phyloP scores from a whole-genome alignment of 2,113 vertebrate genomes.

The Daubentonia madagascariensis region DNA sequence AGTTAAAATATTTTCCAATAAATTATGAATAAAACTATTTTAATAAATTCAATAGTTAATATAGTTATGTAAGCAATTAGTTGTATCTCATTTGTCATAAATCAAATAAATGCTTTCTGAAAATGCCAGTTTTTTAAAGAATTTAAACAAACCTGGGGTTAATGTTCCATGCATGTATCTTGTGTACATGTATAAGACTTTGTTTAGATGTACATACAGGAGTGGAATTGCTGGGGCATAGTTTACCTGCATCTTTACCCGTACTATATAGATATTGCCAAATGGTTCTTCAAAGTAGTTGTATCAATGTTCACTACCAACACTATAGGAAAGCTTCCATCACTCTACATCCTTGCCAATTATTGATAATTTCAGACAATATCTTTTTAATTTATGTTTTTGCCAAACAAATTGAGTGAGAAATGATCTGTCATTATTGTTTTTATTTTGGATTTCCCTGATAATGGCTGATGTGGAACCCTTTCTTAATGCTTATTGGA shows the following conservation, averaged over 20 bases:
- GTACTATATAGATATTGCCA: not conserved
- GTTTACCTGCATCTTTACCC: not conserved
- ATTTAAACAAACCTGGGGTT: not conserved
- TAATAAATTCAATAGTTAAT: not conserved
- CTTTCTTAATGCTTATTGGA: not conserved
- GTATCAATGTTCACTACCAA: too few species aligned
- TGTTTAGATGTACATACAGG: not conserved
- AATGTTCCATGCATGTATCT: not conserved
- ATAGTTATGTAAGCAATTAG: not conserved
- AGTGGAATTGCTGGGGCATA: accelerated
- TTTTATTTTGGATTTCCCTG: not conserved
- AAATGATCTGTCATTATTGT: not conserved
- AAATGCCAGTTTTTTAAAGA: not conserved
- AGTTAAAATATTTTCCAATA: not conserved
- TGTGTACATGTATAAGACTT: not conserved
- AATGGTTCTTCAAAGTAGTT: not conserved
- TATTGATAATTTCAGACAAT: not conserved
- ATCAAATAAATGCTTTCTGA: not conserved
- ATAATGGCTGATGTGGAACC: not conserved
- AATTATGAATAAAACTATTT: not conserved
- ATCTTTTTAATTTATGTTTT: not conserved
- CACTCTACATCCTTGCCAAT: not conserved
- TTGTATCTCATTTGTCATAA: not conserved
- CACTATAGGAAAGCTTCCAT: not conserved
- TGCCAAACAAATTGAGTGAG: not conserved